Percentiles rank a stretch among this genome's conserved stretches.
phyloP scores from a whole-genome alignment of 2,113 vertebrate species.

The Lampris incognitus region DNA sequence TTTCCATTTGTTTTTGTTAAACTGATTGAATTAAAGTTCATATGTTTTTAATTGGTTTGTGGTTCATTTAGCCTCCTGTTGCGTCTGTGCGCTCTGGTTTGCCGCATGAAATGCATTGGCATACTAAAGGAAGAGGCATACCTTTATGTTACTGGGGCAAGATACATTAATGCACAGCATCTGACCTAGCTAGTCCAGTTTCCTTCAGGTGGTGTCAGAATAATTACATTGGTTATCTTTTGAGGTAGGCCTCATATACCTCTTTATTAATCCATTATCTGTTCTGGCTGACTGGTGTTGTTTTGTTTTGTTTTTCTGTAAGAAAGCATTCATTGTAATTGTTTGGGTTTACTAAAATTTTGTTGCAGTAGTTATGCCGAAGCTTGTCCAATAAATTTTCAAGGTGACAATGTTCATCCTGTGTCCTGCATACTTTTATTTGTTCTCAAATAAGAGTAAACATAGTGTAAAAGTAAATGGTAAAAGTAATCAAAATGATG shows the following conservation, averaged over 20 bases:
- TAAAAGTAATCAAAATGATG: no score
- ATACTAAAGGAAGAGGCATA: not conserved
- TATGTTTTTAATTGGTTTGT: constrained; percentile 35
- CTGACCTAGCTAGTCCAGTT: constrained; percentile 4
- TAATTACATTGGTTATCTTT: no score
- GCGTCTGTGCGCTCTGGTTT: constrained; percentile 1
- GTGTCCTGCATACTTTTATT: not conserved
- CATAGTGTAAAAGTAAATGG: no score
- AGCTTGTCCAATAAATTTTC: constrained; percentile 70
- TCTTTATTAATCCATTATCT: no score
- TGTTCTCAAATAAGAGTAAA: not conserved
- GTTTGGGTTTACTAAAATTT: constrained; percentile 18
- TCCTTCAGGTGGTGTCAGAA: no score
- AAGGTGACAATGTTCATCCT: constrained; percentile 18
- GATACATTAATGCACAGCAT: constrained; percentile 8
- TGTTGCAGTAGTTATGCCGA: constrained; percentile 51
- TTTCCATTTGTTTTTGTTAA: constrained; percentile 51
- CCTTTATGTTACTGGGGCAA: not conserved
- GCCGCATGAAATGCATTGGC: constrained; percentile 20
- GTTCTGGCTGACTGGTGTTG: no score
- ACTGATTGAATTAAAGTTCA: constrained; percentile 52
- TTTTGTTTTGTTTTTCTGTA: not conserved
- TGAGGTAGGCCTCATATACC: no score
- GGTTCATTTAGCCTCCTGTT: constrained; percentile 14
- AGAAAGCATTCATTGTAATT: constrained; percentile 20